These are phyloP conservation scores for Helicorthomorpha holstii DNA, from an alignment of 1,140 invertebrate species.

Conservation along the genomic window DNA sequence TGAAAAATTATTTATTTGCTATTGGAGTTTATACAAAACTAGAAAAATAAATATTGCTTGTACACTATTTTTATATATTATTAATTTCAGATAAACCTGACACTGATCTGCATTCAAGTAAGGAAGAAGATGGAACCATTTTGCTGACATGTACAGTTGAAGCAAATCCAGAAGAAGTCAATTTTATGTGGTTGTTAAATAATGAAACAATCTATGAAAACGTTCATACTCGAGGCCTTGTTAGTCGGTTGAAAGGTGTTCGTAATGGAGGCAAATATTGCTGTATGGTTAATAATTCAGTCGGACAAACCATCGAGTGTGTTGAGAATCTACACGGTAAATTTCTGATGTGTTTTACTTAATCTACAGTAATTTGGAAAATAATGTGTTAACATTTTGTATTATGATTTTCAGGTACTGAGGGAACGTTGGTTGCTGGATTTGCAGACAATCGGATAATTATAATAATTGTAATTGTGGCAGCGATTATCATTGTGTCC, in stretches of 20 bases:
- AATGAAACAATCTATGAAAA: neutral
- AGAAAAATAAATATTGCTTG: no score
- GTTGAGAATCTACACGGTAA: neutral
- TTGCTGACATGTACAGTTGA: neutral
- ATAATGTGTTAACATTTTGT: neutral
- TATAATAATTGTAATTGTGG: neutral
- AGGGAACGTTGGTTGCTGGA: neutral
- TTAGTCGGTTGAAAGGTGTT: neutral
- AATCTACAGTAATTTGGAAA: neutral
- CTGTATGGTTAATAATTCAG: neutral
- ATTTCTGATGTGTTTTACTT: neutral
- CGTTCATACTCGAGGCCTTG: neutral
- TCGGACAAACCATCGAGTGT: neutral
- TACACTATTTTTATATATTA: no score
- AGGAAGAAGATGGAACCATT: neutral
- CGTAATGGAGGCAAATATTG: neutral
- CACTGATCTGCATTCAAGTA: neutral
- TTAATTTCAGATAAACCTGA: conserved; percentile 1
- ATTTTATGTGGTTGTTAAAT: neutral
- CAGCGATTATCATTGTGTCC: neutral
- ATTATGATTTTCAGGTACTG: neutral
- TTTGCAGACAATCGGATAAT: neutral
- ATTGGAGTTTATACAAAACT: no score
- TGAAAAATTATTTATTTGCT: no score
- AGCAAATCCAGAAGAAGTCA: neutral